Evolutionary conservation across 1,140 invertebrate genomes (phyloP).

Genomic region (Diorhabda sublineata): DNA sequence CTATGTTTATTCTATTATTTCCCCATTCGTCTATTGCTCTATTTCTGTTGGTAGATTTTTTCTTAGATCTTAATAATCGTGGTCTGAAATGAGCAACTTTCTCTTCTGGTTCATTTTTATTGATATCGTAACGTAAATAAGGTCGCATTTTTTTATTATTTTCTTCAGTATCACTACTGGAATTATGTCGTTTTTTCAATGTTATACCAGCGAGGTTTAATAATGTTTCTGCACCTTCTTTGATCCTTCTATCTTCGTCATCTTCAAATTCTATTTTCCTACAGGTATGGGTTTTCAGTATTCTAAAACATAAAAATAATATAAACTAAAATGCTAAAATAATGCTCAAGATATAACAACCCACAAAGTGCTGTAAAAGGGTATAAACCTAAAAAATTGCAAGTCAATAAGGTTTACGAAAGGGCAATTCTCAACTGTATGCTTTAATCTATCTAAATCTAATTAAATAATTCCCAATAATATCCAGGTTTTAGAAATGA

Average conservation of each 20-base stretch:
- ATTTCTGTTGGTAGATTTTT: conserved; percentile 36
- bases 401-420: no score
- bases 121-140: conserved; percentile 19
- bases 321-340: no score
- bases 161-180: conserved; percentile 26
- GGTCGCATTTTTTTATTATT: conserved; percentile 24
- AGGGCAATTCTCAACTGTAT: no score
- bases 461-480: no score
- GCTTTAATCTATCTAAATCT: no score
- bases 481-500: no score
- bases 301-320: conserved; percentile 25
- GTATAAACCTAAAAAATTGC: no score
- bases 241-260: conserved; percentile 71
- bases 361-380: no score
- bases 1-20: background rate
- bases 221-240: conserved; percentile 74
- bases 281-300: conserved; percentile 30
- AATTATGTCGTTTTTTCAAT: conserved; percentile 23
- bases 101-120: conserved; percentile 31
- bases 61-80: conserved; percentile 39
- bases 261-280: conserved; percentile 51
- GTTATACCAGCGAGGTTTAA: conserved; percentile 63
- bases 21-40: conserved; percentile 21
- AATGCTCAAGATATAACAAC: no score
- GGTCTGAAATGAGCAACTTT: conserved; percentile 39